A percentile compares a stretch with the other conserved stretches of the same genome.
phyloP scores from a whole-genome alignment of 2,888 invertebrate species.

The Drosophila mimica region DNA sequence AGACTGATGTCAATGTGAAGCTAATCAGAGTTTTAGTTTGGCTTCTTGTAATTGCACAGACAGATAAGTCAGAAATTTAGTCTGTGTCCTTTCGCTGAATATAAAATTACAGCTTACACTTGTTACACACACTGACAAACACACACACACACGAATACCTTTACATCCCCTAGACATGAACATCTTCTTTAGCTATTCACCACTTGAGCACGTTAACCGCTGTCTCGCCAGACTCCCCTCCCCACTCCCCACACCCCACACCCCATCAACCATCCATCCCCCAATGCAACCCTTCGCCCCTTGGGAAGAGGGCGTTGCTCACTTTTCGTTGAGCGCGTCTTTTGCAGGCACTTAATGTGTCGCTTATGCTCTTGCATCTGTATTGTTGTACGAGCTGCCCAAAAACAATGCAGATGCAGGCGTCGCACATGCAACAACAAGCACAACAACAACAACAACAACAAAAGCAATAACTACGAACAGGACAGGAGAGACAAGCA shows the following conservation, averaged over 20 bases:
- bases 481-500: constrained; percentile 56
- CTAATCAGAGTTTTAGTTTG: constrained; percentile 41
- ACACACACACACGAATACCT: neutral
- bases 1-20: constrained; percentile 16
- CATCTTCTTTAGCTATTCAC: constrained; percentile 31
- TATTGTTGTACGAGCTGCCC: constrained; percentile 53
- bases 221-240: constrained; percentile 9
- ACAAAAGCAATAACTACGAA: constrained; percentile 24
- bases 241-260: neutral
- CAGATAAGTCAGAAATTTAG: neutral
- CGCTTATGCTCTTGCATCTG: constrained; percentile 25
- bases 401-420: constrained; percentile 72
- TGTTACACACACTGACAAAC: neutral
- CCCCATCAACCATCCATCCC: neutral
- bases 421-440: constrained; percentile 43
- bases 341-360: constrained; percentile 79
- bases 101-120: constrained; percentile 24
- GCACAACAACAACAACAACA: constrained; percentile 2
- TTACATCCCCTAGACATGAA: neutral
- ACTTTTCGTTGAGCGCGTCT: constrained; percentile 68
- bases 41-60: constrained; percentile 17
- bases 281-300: constrained; percentile 5
- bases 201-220: constrained; percentile 72
- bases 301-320: constrained; percentile 47
- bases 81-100: constrained; percentile 5